Evolutionary conservation across 1,140 invertebrate genomes (phyloP), one percentile per base, ranked within the genome.

Genomic region (Chironomus tepperi): DNA sequence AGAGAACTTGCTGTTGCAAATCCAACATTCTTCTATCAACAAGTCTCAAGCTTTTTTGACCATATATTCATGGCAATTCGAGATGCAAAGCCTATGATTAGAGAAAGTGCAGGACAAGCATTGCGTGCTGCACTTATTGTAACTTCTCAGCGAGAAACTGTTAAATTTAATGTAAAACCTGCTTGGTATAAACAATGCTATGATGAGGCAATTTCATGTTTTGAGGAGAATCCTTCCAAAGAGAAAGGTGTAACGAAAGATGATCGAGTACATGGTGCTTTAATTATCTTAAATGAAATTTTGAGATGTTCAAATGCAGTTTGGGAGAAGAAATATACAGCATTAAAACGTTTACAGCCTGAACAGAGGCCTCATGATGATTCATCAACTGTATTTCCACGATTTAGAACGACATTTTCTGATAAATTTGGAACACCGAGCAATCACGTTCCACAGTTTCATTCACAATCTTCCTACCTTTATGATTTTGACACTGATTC

Each of bases 21-120:
- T 84, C 97, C 97, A 2, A 98, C 97, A 15, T 98, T 97, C 83
- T 99, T 99, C 83, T 99, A 98, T 81, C 96, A 98, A 84, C 95
- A 98, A 87, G 94, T 98, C 0, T 93, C 94, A 16, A 91, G 91
- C 73, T 99, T 99, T 83, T 99, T 99, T 83, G 96, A 98, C 76
- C 87, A 93, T 47, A 98, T 99, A 75, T 96, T 99, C 78, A 92
- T 92, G 79, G 94, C 95, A 2, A 89, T 98, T 42, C 88, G 92
- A 75, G 96, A 99, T 84, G 90, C 93, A 0, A 98, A 98, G 84
- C 89, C 93, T n/a, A 87, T 89, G 15, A 94, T 99, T 75, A 85
- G 97, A 73, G 95, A 98, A 83, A 91, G 91, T 7, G 96, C 96
- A 8, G 94, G 95, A 0, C 93, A 96, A 79, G 96, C 97, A 2